Evolutionary conservation across 35 echinoderm and acorn worm genomes (phyloP), one percentile per base, ranked within the genome.

Genomic region (Patiria miniata): DNA sequence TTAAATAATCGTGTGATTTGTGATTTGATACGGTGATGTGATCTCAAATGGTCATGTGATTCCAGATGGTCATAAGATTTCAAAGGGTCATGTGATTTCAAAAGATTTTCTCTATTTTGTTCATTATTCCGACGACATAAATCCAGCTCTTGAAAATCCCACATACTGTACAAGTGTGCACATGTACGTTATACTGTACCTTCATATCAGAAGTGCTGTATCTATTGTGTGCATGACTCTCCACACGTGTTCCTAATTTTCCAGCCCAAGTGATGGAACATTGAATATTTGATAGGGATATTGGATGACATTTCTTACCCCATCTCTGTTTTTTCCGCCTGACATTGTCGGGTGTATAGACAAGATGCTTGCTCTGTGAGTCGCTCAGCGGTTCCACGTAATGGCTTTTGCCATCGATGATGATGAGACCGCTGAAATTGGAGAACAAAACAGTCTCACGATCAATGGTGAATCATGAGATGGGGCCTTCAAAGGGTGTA

Each of bases 331-430:
- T 93, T n/a, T 88, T 68, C 83, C 86, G 82, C n/a, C 32, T 83
- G 44, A 83, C 79, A 39, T 87, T 77, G 22, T 88, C 86, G 18
- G 86, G 79, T 78, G 65, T 83, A 68, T 93, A 93, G 61, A 93
- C 51, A 17, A 93, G 58, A 83, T 93, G 91, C 55, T 93, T n/a
- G 21, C 40, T 38, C 47, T 42, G 65, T 1, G 85, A 69, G 39
- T 83, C 86, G n/a, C 83, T 42, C 1, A 93, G 69, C 29, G 85
- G 91, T 36, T 93, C 86, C 7, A 93, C 33, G 61, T 83, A 93
- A 68, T 54, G 83, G 23, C 59, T 84, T n/a, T 76, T 76, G 21
- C 61, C 81, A 78, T 88, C 81, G 18, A 88, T 47, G 37, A 39
- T 68, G 2, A 93, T 84, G 37, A 93, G 33, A 12, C 91, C 91